Evolutionary conservation across 2,113 vertebrate genomes (phyloP).

Genomic region (Syngnathus typhle): DNA sequence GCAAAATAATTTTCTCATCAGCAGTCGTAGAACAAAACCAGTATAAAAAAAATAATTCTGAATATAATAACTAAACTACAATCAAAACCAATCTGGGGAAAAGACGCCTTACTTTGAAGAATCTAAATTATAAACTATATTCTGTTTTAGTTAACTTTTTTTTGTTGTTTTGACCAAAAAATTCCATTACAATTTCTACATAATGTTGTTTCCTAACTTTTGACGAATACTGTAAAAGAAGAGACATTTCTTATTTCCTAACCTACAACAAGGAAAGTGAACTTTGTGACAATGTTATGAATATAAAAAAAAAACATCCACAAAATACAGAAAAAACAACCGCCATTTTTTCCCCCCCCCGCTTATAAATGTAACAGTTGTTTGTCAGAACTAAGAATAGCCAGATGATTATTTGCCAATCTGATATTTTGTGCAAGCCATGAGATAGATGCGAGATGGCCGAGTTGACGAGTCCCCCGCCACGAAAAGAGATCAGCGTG

Average conservation of each 20-base stretch:
- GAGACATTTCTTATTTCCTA: neutral
- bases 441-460: slow-evolving; percentile 21
- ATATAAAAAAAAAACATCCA: neutral
- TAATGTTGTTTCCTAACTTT: too few relatives aligned
- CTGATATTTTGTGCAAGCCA: neutral
- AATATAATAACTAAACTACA: neutral
- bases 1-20: neutral
- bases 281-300: neutral
- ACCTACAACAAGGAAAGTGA: neutral
- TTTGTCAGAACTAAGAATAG: neutral
- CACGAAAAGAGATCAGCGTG: slow-evolving; percentile 69
- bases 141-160: too few relatives aligned
- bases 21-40: neutral
- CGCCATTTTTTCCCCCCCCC: neutral
- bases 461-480: slow-evolving; percentile 37
- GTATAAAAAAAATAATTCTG: neutral
- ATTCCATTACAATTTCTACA: too few relatives aligned
- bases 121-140: too few relatives aligned
- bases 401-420: slow-evolving; percentile 1
- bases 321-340: too few relatives aligned
- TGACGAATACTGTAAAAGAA: neutral
- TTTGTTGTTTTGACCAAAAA: too few relatives aligned
- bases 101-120: too few relatives aligned
- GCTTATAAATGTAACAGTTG: too few relatives aligned
- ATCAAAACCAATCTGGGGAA: neutral